phyloP scores from a whole-genome alignment of 2,888 invertebrate species.

The Smittia sp. region DNA sequence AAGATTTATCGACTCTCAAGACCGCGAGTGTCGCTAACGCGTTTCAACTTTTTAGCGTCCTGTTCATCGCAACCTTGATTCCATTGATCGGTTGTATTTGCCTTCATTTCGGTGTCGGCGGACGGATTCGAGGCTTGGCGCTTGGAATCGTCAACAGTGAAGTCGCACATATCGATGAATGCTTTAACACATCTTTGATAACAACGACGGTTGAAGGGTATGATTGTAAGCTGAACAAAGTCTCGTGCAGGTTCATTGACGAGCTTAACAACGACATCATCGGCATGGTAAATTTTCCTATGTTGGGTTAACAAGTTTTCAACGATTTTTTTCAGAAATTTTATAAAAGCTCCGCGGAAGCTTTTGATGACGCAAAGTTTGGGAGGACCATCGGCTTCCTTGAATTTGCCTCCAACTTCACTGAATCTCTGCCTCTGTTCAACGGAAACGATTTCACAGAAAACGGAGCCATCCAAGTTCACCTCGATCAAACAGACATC shows the following conservation, averaged over 20 bases:
- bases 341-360: constrained; percentile 47
- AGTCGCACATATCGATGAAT: constrained; percentile 47
- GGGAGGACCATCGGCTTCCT: constrained; percentile 60
- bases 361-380: constrained; percentile 53
- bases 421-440: constrained; percentile 54
- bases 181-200: constrained; percentile 46
- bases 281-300: constrained; percentile 47
- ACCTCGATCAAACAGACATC: constrained; percentile 58
- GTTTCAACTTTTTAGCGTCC: background rate
- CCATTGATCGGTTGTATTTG: background rate
- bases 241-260: constrained; percentile 59
- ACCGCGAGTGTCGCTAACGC: background rate
- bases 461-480: background rate
- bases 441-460: background rate
- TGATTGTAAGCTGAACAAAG: constrained; percentile 53
- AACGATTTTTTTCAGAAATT: constrained; percentile 14
- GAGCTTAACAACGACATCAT: constrained; percentile 57
- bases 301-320: background rate
- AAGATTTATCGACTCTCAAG: background rate
- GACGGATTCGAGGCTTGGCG: background rate
- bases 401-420: constrained; percentile 65
- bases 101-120: background rate
- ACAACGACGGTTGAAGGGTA: constrained; percentile 47
- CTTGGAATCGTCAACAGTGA: constrained; percentile 10
- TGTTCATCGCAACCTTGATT: background rate